phyloP scores from a whole-genome alignment of 2,888 invertebrate genomes.

The Steinernema hermaphroditum region DNA sequence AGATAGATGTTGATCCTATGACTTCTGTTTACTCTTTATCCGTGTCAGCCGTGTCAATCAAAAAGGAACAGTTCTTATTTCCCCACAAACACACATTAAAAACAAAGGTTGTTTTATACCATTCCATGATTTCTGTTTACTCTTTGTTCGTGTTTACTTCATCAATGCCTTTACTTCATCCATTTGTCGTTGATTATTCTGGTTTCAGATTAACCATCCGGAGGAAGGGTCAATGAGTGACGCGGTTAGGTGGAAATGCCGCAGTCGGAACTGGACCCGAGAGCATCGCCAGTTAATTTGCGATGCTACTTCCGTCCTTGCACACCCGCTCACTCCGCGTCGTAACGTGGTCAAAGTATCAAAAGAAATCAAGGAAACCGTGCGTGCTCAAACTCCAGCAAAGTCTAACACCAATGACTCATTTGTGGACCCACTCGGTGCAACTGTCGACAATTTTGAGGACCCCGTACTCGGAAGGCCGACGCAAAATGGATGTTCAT shows the following conservation, averaged over 20 bases:
- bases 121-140: no score
- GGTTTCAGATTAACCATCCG: no score
- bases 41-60: no score
- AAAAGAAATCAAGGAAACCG: not conserved
- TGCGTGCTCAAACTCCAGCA: no score
- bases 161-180: no score
- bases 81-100: no score
- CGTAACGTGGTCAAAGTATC: not conserved
- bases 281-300: not conserved
- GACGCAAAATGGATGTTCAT: not conserved
- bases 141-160: no score
- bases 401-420: not conserved
- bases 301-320: not conserved
- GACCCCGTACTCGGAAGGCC: not conserved
- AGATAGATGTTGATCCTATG: no score
- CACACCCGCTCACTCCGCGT: not conserved
- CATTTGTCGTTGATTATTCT: no score
- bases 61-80: no score
- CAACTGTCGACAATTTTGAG: slow-evolving; percentile 1
- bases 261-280: slow-evolving; percentile 22
- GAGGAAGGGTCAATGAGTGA: slow-evolving; percentile 10
- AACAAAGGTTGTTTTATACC: no score
- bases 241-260: slow-evolving; percentile 21
- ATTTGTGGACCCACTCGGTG: slow-evolving; percentile 14
- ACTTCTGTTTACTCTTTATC: no score